phyloP scores from a whole-genome alignment of 1,140 invertebrate species.

The Gonioctena quinquepunctata region DNA sequence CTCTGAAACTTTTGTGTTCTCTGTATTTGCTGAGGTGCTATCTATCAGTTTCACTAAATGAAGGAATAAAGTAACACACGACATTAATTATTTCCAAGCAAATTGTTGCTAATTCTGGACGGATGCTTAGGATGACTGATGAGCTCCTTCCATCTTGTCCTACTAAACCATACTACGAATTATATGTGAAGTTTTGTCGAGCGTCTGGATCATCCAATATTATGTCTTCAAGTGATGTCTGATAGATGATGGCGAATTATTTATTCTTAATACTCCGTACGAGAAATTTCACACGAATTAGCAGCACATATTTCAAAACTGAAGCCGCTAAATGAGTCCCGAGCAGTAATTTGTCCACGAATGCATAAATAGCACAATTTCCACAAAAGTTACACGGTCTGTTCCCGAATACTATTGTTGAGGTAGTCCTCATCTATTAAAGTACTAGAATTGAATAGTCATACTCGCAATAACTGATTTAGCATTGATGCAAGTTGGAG shows the following conservation, averaged over 20 bases:
- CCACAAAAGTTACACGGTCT: too few species aligned
- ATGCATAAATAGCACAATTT: too few species aligned
- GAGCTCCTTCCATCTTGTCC: background rate
- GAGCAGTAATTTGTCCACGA: too few species aligned
- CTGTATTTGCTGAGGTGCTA: too few species aligned
- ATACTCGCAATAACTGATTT: slow-evolving; percentile 30
- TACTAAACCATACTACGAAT: too few species aligned
- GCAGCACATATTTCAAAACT: background rate
- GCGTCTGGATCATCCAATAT: background rate
- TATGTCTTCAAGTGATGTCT: background rate
- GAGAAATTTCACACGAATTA: background rate
- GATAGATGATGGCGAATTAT: background rate
- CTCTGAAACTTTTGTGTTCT: too few species aligned
- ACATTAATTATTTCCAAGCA: background rate
- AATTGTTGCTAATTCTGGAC: background rate
- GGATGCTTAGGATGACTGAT: background rate
- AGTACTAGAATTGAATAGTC: background rate
- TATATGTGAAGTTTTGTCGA: background rate
- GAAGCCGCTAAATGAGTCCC: too few species aligned
- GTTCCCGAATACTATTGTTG: background rate
- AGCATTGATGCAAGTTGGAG: slow-evolving; percentile 22
- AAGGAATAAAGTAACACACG: too few species aligned
- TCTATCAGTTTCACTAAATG: too few species aligned
- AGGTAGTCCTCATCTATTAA: background rate
- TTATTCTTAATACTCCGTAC: background rate